Evolutionary conservation across 2,888 invertebrate genomes (phyloP).

Genomic region (Unio delphinus): DNA sequence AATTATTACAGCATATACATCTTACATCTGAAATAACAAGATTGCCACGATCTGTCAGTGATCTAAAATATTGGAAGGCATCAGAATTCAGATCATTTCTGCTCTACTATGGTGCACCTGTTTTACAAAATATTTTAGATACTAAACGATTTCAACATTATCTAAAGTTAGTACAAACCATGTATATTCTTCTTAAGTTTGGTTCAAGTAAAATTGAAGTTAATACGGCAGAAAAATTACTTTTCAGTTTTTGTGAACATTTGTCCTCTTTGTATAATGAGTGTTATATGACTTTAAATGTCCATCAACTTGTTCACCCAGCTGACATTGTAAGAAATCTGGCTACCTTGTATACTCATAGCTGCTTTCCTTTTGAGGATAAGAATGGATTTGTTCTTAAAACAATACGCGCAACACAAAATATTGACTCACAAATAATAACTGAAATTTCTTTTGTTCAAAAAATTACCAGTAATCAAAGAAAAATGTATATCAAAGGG

Average conservation of each 20-base stretch:
- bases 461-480: slow-evolving; percentile 17
- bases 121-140: slow-evolving; percentile 2
- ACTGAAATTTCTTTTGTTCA: slow-evolving; percentile 17
- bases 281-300: slow-evolving; percentile 12
- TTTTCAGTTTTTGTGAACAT: neutral
- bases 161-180: neutral
- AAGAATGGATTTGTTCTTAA: slow-evolving; percentile 13
- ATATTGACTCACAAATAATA: slow-evolving; percentile 13
- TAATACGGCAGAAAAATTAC: too few species aligned
- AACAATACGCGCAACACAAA: slow-evolving; percentile 15
- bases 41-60: slow-evolving; percentile 6
- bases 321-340: slow-evolving; percentile 13
- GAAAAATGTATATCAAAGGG: slow-evolving; percentile 8
- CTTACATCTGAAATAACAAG: slow-evolving; percentile 5
- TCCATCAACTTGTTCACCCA: slow-evolving; percentile 18
- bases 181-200: slow-evolving; percentile 1
- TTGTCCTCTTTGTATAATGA: slow-evolving; percentile 4
- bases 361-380: slow-evolving; percentile 19
- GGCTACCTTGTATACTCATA: slow-evolving; percentile 17
- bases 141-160: slow-evolving; percentile 3
- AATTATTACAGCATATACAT: neutral
- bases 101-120: slow-evolving; percentile 3
- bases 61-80: slow-evolving; percentile 13
- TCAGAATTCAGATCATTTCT: slow-evolving; percentile 8
- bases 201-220: neutral